phyloP scores from a whole-genome alignment of 1,140 invertebrate species.

The Ceratitis capitata region DNA sequence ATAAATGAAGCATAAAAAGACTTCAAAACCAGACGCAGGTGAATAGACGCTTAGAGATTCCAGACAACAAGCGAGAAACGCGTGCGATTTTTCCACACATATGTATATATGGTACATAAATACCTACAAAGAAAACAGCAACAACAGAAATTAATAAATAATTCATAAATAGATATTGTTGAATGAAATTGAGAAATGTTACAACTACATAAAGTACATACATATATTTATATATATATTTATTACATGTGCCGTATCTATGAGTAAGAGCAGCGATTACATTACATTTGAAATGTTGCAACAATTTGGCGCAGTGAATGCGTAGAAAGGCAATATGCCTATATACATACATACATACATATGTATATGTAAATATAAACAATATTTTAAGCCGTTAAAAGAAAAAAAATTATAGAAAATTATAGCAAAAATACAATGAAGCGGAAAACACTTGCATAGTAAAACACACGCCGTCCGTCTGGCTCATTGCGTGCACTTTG shows the following conservation, averaged over 20 bases:
- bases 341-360: neutral
- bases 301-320: conserved; percentile 2
- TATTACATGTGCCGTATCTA: neutral
- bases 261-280: neutral
- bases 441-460: conserved; percentile 7
- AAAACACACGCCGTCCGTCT: neutral
- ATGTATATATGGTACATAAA: too few species aligned
- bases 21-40: too few species aligned
- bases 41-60: too few species aligned
- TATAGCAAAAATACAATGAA: neutral
- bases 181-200: conserved; percentile 1
- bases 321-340: neutral
- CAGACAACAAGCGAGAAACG: neutral
- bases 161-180: neutral
- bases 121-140: too few species aligned
- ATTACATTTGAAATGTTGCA: too few species aligned
- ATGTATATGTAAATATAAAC: neutral
- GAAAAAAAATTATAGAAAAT: neutral
- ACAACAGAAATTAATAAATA: neutral
- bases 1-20: too few species aligned
- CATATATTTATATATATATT: neutral
- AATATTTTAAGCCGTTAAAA: neutral
- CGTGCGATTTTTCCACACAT: too few species aligned
- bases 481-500: neutral
- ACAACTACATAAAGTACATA: neutral